A percentile compares a stretch with the other conserved stretches of the same genome.
These are phyloP conservation scores for Tridacna gigas DNA, from an alignment of 2,888 invertebrate genomes.

Conservation along the genomic window DNA sequence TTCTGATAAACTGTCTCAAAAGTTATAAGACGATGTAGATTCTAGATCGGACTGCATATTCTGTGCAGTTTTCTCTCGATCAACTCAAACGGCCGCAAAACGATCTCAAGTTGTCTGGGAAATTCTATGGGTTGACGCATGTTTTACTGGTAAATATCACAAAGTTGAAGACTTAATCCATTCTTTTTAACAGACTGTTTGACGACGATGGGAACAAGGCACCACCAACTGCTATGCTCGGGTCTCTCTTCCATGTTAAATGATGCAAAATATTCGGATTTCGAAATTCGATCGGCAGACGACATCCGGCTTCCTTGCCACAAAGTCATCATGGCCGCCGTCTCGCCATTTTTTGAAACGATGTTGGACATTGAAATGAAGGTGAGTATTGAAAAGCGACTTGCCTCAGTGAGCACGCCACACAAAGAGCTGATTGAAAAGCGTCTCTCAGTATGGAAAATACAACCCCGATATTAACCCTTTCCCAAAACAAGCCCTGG, in stretches of 20 bases:
- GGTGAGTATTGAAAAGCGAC: constrained; percentile 28
- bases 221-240: constrained; percentile 17
- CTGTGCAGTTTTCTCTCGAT: too few relatives aligned
- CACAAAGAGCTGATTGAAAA: not conserved
- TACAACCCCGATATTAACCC: too few relatives aligned
- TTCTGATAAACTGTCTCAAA: too few relatives aligned
- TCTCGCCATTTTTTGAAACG: constrained; percentile 54
- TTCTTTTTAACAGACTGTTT: not conserved
- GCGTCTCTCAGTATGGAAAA: too few relatives aligned
- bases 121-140: too few relatives aligned
- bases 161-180: too few relatives aligned
- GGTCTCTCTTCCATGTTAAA: constrained; percentile 28
- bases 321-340: constrained; percentile 54
- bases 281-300: constrained; percentile 31
- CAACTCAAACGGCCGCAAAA: too few relatives aligned
- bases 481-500: too few relatives aligned
- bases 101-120: too few relatives aligned
- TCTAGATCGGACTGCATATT: too few relatives aligned
- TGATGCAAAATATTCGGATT: constrained; percentile 42
- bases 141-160: too few relatives aligned
- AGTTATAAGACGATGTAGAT: too few relatives aligned
- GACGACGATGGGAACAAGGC: not conserved
- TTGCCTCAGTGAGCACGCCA: not conserved
- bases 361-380: constrained; percentile 49
- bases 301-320: constrained; percentile 39